Evolutionary conservation across 2,888 invertebrate species (phyloP).

Genomic region (Spilosoma lubricipeda): DNA sequence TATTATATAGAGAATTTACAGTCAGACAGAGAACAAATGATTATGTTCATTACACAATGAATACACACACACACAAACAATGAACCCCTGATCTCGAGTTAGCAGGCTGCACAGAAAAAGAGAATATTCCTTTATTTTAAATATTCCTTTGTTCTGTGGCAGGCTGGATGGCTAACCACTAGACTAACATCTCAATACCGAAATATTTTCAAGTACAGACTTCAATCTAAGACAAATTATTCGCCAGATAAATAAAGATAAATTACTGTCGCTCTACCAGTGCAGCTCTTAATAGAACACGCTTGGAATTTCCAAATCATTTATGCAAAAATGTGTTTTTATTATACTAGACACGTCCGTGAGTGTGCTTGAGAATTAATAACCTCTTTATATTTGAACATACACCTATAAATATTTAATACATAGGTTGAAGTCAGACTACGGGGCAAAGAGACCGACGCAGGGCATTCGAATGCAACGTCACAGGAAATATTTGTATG

Average conservation of each 20-base stretch:
- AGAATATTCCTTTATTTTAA: too few species aligned
- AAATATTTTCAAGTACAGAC: too few species aligned
- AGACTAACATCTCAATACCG: too few species aligned
- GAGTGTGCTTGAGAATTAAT: slow-evolving; percentile 32
- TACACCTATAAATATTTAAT: slow-evolving; percentile 20
- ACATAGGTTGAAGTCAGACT: neutral
- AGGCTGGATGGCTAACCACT: too few species aligned
- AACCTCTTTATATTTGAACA: slow-evolving; percentile 2
- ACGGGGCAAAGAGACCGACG: neutral
- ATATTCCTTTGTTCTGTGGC: too few species aligned
- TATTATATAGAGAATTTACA: too few species aligned
- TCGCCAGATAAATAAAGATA: neutral
- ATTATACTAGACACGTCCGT: slow-evolving; percentile 34
- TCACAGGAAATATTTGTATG: neutral
- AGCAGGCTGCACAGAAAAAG: too few species aligned
- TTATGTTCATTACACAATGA: too few species aligned
- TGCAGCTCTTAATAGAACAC: slow-evolving; percentile 3
- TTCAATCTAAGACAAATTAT: too few species aligned
- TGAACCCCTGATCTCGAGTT: too few species aligned
- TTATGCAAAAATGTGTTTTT: slow-evolving; percentile 44
- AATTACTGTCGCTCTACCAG: neutral
- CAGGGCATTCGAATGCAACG: neutral
- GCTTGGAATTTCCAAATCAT: slow-evolving; percentile 23
- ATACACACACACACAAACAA: too few species aligned
- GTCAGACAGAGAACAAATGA: too few species aligned